These are phyloP conservation scores for Procambarus clarkii DNA, from an alignment of 1,140 invertebrate genomes.

Conservation along the genomic window DNA sequence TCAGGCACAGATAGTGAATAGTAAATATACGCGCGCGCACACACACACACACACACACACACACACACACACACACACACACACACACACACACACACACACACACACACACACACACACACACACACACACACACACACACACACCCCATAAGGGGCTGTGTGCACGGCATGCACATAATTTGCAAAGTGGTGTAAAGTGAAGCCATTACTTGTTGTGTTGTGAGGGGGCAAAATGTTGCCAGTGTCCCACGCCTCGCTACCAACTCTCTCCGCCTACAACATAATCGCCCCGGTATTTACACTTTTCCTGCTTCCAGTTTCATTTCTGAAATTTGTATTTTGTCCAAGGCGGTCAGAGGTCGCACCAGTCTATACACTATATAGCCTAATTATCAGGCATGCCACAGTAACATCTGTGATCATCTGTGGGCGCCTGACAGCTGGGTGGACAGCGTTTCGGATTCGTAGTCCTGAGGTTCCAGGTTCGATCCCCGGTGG, in stretches of 20 bases:
- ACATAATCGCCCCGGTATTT: not conserved
- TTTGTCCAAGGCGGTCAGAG: not conserved
- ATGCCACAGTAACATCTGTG: no score
- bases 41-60: constrained; percentile 1
- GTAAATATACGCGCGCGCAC: no score
- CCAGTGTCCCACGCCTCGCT: not conserved
- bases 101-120: constrained; percentile 27
- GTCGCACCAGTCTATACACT: no score
- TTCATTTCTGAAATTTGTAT: not conserved
- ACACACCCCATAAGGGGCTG: not conserved
- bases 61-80: constrained; percentile 44
- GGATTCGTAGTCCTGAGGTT: no score
- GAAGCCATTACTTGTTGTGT: not conserved
- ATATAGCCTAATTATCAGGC: no score
- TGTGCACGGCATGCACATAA: not conserved
- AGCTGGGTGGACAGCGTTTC: no score
- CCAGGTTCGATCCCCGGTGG: no score
- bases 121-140: constrained; percentile 34
- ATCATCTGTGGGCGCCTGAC: no score
- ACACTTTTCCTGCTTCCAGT: not conserved
- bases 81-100: constrained; percentile 27
- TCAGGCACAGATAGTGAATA: no score
- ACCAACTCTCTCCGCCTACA: not conserved
- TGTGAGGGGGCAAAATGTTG: not conserved
- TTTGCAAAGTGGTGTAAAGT: not conserved